These are phyloP conservation scores for Tenebrio molitor DNA, from an alignment of 1,140 invertebrate genomes.

Conservation along the genomic window DNA sequence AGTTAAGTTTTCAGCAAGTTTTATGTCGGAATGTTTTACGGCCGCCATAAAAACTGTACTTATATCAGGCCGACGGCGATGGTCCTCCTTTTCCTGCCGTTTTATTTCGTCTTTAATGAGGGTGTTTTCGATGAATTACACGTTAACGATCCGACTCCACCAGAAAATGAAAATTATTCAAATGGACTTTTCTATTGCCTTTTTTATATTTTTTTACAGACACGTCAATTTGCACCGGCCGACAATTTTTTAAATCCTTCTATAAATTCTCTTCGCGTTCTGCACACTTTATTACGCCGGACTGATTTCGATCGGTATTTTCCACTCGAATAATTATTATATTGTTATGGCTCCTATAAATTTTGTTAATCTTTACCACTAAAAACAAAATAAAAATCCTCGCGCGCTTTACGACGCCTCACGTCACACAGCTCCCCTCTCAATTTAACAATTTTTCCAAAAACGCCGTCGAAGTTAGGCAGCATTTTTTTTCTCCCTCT, in stretches of 20 bases:
- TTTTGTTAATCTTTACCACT: background rate
- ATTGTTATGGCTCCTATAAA: constrained; percentile 24
- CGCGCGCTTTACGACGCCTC: background rate
- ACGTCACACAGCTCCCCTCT: background rate
- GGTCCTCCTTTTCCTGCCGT: constrained; percentile 9
- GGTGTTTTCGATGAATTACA: background rate
- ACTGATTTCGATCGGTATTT: constrained; percentile 7
- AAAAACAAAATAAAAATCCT: constrained; percentile 10
- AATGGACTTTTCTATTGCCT: background rate
- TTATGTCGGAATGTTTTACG: constrained; percentile 43
- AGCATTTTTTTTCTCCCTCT: no score
- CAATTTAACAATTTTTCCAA: no score
- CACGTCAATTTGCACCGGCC: background rate
- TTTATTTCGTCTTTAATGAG: constrained; percentile 19
- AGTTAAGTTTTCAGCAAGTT: constrained; percentile 45
- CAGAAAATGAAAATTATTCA: constrained; percentile 5
- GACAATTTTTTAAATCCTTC: background rate
- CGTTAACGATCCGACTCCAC: background rate
- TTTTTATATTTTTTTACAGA: constrained; percentile 4
- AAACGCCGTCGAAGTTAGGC: no score
- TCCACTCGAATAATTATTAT: constrained; percentile 2
- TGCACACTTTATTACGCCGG: background rate
- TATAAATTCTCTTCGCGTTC: background rate
- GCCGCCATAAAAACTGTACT: constrained; percentile 29
- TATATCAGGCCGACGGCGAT: constrained; percentile 12